These are phyloP conservation scores for Drosophila kokeensis DNA, from an alignment of 2,888 invertebrate genomes.

Conservation along the genomic window DNA sequence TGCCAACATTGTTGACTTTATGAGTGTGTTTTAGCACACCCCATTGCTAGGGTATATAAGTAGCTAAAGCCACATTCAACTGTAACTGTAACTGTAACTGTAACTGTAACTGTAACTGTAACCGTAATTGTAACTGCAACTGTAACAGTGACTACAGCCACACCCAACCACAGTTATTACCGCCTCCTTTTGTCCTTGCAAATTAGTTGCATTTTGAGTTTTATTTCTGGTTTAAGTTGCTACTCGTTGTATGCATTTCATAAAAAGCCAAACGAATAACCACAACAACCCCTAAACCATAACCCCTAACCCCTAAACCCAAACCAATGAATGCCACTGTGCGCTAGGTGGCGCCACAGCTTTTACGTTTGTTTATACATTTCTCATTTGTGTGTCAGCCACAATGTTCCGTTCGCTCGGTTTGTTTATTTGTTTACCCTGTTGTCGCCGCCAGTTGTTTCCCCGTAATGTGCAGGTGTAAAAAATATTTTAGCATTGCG, in stretches of 20 bases:
- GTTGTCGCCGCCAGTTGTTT: conserved; percentile 20
- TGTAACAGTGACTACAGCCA: conserved; percentile 8
- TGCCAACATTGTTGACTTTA: conserved; percentile 3
- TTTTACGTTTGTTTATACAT: conserved; percentile 61
- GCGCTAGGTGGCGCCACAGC: conserved; percentile 23
- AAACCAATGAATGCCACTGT: not conserved
- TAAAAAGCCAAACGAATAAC: conserved; percentile 29
- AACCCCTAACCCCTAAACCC: not conserved
- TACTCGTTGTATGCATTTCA: conserved; percentile 34
- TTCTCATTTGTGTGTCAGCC: conserved; percentile 63
- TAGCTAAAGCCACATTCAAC: conserved; percentile 16
- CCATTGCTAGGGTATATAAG: conserved; percentile 7
- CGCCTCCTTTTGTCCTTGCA: conserved; percentile 48
- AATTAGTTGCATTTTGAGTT: conserved; percentile 69
- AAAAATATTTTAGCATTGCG: conserved; percentile 74
- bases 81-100: conserved; percentile 6
- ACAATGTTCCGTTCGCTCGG: conserved; percentile 53
- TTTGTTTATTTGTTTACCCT: conserved; percentile 65
- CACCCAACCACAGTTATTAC: conserved; percentile 16
- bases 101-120: not conserved
- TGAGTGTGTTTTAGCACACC: conserved; percentile 7
- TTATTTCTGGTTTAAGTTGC: conserved; percentile 57
- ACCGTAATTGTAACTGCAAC: not conserved
- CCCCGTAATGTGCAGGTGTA: conserved; percentile 71
- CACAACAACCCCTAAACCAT: not conserved